Evolutionary conservation across 2,113 vertebrate species (phyloP).

Genomic region (Caranx melampygus): DNA sequence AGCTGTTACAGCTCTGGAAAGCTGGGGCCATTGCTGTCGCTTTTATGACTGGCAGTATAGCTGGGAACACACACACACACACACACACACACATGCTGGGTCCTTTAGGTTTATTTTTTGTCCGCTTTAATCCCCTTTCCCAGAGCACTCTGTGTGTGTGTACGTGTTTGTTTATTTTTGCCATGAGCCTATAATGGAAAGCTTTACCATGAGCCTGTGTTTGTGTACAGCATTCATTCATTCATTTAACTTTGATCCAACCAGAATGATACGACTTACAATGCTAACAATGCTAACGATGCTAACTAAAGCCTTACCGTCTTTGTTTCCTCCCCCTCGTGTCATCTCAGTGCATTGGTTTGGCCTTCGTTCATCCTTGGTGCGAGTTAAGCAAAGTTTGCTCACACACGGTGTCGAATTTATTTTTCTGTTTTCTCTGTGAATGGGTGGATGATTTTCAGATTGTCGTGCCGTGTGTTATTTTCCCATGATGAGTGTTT

Average conservation of each 20-base stretch:
- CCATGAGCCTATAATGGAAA: background rate
- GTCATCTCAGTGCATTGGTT: background rate
- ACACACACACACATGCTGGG: background rate
- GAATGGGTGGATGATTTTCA: too few relatives aligned
- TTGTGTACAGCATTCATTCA: slow-evolving; percentile 17
- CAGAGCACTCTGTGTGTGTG: slow-evolving; percentile 45
- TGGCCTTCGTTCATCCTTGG: background rate
- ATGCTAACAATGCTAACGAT: background rate
- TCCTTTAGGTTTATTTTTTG: slow-evolving; percentile 31
- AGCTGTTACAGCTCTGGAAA: slow-evolving; percentile 81
- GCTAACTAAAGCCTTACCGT: background rate
- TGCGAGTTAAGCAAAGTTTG: too few relatives aligned
- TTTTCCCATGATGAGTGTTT: too few relatives aligned
- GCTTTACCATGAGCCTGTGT: slow-evolving; percentile 37
- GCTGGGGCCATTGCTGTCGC: slow-evolving; percentile 61
- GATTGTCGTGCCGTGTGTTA: too few relatives aligned
- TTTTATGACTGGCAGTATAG: slow-evolving; percentile 64
- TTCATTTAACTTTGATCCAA: background rate
- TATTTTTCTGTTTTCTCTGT: too few relatives aligned
- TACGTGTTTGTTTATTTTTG: slow-evolving; percentile 20
- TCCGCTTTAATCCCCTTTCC: slow-evolving; percentile 63
- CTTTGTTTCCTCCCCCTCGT: slow-evolving; percentile 11
- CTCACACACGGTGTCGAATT: too few relatives aligned
- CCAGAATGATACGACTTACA: background rate
- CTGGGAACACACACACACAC: background rate